phyloP scores from a whole-genome alignment of 2,113 vertebrate species.

The Entelurus aequoreus region DNA sequence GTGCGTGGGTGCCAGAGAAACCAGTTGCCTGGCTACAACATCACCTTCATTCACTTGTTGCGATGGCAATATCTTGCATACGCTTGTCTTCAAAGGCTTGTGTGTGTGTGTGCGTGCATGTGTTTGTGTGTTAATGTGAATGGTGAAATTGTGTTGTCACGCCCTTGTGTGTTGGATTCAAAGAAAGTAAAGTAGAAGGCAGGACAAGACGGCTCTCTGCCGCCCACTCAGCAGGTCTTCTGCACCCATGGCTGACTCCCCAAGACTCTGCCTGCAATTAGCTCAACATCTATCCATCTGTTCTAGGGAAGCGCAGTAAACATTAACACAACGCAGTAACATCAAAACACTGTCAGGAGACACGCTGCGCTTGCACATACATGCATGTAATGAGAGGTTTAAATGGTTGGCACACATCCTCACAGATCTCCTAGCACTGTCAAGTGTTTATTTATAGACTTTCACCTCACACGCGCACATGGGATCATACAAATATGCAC shows the following conservation, averaged over 20 bases:
- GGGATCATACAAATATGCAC: slow-evolving; percentile 5
- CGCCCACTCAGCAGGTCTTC: slow-evolving; percentile 65
- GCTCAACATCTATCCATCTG: slow-evolving; percentile 69
- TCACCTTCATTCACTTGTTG: slow-evolving; percentile 67
- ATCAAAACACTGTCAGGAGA: slow-evolving; percentile 54
- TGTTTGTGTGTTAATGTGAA: slow-evolving; percentile 15
- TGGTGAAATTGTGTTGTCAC: slow-evolving; percentile 4
- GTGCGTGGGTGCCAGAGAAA: slow-evolving; percentile 69
- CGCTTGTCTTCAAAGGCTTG: not conserved
- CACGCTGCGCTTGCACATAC: slow-evolving; percentile 29
- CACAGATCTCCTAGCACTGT: slow-evolving; percentile 6
- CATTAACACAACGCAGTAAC: slow-evolving; percentile 59
- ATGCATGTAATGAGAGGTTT: slow-evolving; percentile 23
- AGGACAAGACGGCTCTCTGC: slow-evolving; percentile 48
- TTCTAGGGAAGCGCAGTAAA: slow-evolving; percentile 59
- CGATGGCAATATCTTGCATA: slow-evolving; percentile 63
- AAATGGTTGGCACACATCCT: slow-evolving; percentile 13
- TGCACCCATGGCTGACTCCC: slow-evolving; percentile 67
- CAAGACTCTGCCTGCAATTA: slow-evolving; percentile 68
- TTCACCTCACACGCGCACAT: not conserved
- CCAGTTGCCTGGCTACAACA: slow-evolving; percentile 75
- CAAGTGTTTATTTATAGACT: slow-evolving; percentile 14
- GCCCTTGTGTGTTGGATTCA: slow-evolving; percentile 27
- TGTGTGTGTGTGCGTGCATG: slow-evolving; percentile 23
- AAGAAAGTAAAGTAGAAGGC: slow-evolving; percentile 30